These are phyloP conservation scores for Oryzias celebensis DNA, from an alignment of 2,113 vertebrate species.

Conservation along the genomic window DNA sequence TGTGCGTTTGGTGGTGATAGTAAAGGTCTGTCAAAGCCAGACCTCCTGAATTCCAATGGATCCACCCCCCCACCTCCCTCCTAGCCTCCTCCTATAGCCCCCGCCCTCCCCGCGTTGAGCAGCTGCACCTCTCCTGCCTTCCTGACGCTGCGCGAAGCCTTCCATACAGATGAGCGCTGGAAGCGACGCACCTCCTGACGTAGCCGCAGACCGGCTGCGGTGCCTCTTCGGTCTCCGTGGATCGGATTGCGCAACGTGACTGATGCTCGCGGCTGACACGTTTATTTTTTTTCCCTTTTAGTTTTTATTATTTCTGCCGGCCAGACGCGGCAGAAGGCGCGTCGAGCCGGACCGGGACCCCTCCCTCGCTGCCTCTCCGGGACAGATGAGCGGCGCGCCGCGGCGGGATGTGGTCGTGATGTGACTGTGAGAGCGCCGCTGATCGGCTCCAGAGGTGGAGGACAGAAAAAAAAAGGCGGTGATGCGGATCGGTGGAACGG, in stretches of 20 bases:
- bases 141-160: slow-evolving; percentile 69
- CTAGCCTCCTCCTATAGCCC: slow-evolving; percentile 2
- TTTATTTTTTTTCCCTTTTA: no score
- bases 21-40: slow-evolving; percentile 49
- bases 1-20: slow-evolving; percentile 47
- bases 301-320: no score
- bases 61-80: slow-evolving; percentile 11
- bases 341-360: slow-evolving; percentile 43
- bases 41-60: slow-evolving; percentile 60
- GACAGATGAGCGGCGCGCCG: slow-evolving; percentile 59
- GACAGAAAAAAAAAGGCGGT: background rate
- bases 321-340: slow-evolving; percentile 19
- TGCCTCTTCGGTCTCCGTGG: slow-evolving; percentile 77
- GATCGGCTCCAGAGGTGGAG: slow-evolving; percentile 13
- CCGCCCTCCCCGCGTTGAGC: slow-evolving; percentile 49
- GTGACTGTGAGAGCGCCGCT: slow-evolving; percentile 48
- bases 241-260: slow-evolving; percentile 91
- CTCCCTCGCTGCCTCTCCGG: slow-evolving; percentile 46
- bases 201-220: slow-evolving; percentile 79
- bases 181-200: slow-evolving; percentile 79
- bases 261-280: slow-evolving; percentile 61
- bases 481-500: slow-evolving; percentile 9
- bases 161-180: slow-evolving; percentile 79
- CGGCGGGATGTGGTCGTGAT: slow-evolving; percentile 59
- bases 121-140: slow-evolving; percentile 72